These are phyloP conservation scores for Lepidotrigona ventralis DNA, from an alignment of 1,140 invertebrate genomes.

Conservation along the genomic window DNA sequence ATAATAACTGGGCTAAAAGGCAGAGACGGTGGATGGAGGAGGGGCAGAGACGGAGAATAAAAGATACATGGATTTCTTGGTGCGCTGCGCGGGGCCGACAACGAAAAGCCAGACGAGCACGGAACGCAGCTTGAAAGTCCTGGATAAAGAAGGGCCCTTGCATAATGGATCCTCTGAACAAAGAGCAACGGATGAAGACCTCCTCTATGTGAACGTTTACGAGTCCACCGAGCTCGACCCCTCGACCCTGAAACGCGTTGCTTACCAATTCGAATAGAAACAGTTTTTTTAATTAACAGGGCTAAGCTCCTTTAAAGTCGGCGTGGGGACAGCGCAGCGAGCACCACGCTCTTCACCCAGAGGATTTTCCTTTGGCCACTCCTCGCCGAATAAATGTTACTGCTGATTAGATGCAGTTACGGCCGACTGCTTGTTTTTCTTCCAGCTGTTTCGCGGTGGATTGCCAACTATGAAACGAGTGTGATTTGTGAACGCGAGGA, in stretches of 20 bases:
- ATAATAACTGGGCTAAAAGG: slow-evolving; percentile 43
- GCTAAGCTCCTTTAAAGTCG: slow-evolving; percentile 11
- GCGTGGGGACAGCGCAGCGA: not conserved
- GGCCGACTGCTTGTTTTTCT: slow-evolving; percentile 6
- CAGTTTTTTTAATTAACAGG: slow-evolving; percentile 48
- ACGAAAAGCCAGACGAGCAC: slow-evolving; percentile 30
- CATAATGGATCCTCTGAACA: slow-evolving; percentile 50
- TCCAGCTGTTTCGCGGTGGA: no score
- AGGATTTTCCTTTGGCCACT: not conserved
- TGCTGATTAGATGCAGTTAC: slow-evolving; percentile 35
- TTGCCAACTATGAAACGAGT: not conserved
- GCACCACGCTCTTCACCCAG: not conserved
- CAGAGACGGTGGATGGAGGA: not conserved
- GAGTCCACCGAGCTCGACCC: slow-evolving; percentile 15
- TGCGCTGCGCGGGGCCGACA: slow-evolving; percentile 10
- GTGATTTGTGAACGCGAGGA: not conserved
- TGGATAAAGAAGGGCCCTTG: slow-evolving; percentile 44
- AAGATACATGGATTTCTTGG: slow-evolving; percentile 50
- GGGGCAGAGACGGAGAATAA: slow-evolving; percentile 18
- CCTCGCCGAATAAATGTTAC: slow-evolving; percentile 8
- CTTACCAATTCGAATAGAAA: slow-evolving; percentile 42
- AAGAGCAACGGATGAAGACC: slow-evolving; percentile 46
- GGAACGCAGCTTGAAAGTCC: slow-evolving; percentile 39
- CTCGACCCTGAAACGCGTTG: slow-evolving; percentile 24
- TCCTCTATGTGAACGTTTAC: slow-evolving; percentile 33